Percentiles rank a stretch among this genome's conserved stretches.
Conservation (phyloP, 1,140 invertebrate species). For the Nymphalis io region DNA sequence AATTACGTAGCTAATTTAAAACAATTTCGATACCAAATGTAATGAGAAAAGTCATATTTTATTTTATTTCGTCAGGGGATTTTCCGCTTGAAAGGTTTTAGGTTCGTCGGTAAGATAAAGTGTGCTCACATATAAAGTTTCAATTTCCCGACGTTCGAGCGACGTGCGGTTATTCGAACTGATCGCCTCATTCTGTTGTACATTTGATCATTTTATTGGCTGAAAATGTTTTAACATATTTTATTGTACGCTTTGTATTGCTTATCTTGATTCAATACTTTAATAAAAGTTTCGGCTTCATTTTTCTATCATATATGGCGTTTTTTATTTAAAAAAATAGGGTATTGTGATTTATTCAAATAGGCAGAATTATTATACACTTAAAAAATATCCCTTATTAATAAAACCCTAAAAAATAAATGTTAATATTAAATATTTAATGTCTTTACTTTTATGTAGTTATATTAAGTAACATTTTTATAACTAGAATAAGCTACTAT, state of each 20-base stretch:
- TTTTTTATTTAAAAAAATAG: no score
- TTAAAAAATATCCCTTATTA: no score
- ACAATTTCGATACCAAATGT: background rate
- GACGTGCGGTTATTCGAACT: conserved; percentile 48
- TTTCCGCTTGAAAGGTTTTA: conserved; percentile 32
- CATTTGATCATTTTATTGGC: conserved; percentile 30
- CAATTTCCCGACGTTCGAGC: conserved; percentile 57
- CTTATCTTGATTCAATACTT: background rate
- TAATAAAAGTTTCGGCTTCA: background rate
- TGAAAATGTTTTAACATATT: conserved; percentile 30
- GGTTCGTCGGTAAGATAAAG: conserved; percentile 64
- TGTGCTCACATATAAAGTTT: conserved; percentile 74
- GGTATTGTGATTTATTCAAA: no score
- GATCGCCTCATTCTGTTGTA: conserved; percentile 10
- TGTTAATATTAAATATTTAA: no score
- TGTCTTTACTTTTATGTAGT: no score
- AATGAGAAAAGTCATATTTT: conserved; percentile 4
- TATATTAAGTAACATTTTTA: no score
- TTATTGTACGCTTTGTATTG: background rate
- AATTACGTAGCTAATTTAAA: no score
- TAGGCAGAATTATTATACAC: no score
- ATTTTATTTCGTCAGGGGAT: conserved; percentile 10
- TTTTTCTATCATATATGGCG: no score
- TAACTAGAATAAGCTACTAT: no score
- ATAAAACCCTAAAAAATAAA: no score